phyloP scores from a whole-genome alignment of 2,888 invertebrate genomes.

The Cerastoderma edule region DNA sequence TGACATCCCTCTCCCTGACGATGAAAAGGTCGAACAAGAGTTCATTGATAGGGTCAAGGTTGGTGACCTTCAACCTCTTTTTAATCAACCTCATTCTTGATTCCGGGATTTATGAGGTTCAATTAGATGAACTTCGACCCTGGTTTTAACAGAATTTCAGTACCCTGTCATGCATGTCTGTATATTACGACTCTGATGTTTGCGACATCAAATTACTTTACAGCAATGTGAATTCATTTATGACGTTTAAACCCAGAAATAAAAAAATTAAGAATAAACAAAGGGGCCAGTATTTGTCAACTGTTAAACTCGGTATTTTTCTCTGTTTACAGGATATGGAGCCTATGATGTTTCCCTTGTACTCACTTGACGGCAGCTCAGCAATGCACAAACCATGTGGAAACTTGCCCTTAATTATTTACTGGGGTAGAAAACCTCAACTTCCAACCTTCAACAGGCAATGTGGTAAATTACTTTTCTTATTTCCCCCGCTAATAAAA shows the following conservation, averaged over 20 bases:
- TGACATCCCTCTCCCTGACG: conserved; percentile 63
- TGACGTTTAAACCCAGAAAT: too few species aligned
- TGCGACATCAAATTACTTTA: too few species aligned
- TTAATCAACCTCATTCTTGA: too few species aligned
- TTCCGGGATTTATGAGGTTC: too few species aligned
- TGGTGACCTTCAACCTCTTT: conserved; percentile 33
- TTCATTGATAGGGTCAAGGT: conserved; percentile 43
- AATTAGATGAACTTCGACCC: too few species aligned
- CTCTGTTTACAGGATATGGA: conserved; percentile 63
- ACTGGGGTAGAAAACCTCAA: conserved; percentile 75
- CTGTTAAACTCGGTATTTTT: not conserved
- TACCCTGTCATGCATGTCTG: too few species aligned
- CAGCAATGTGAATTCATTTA: too few species aligned
- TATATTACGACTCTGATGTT: too few species aligned
- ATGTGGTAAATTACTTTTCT: conserved; percentile 69
- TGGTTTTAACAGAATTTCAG: too few species aligned
- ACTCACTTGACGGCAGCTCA: conserved; percentile 74
- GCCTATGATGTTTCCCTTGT: conserved; percentile 78
- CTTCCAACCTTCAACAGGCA: conserved; percentile 74
- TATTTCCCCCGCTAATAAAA: too few species aligned
- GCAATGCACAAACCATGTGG: conserved; percentile 77
- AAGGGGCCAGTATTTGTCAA: too few species aligned
- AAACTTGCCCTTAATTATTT: conserved; percentile 76
- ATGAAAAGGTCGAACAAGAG: conserved; percentile 35
- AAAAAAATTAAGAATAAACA: too few species aligned